Conservation (phyloP, 2,888 invertebrate species). For the Ochropacha duplaris region DNA sequence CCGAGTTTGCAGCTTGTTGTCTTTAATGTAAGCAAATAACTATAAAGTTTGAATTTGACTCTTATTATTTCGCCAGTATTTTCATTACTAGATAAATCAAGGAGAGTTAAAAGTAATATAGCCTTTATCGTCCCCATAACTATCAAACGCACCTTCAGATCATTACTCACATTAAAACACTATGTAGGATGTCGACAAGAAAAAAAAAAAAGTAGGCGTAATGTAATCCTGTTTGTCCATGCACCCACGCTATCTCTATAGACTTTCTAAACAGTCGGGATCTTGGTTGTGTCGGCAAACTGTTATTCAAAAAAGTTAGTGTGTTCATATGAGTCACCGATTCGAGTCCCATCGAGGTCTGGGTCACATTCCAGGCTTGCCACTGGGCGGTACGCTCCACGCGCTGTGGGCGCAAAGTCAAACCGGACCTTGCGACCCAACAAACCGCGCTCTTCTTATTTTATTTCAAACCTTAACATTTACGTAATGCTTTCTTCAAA, state of each 20-base stretch:
- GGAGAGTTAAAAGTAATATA: too few relatives aligned
- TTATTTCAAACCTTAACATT: conserved; percentile 37
- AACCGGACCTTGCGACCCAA: conserved; percentile 51
- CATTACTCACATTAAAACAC: conserved; percentile 19
- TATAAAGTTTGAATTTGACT: not conserved
- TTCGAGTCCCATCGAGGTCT: conserved; percentile 67
- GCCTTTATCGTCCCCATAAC: too few relatives aligned
- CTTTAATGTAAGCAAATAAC: conserved; percentile 2
- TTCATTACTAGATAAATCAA: not conserved
- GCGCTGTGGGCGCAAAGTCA: conserved; percentile 35
- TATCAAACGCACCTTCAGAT: conserved; percentile 10
- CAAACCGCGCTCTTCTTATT: conserved; percentile 34
- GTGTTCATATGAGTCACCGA: conserved; percentile 68
- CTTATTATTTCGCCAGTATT: not conserved
- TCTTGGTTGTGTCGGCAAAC: conserved; percentile 32
- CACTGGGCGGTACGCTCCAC: conserved; percentile 24
- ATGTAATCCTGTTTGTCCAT: conserved; percentile 65
- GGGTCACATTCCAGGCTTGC: conserved; percentile 77
- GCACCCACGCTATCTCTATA: conserved; percentile 58
- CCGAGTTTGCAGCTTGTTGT: conserved; percentile 32
- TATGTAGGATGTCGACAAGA: conserved; percentile 43
- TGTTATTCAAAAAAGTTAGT: conserved; percentile 40
- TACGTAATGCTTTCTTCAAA: conserved; percentile 47
- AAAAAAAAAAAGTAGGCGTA: conserved; percentile 52
- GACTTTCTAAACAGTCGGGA: conserved; percentile 67